Percentiles rank a stretch among this genome's conserved stretches.
phyloP scores from a whole-genome alignment of 1,140 invertebrate species.

The Solen grandis region DNA sequence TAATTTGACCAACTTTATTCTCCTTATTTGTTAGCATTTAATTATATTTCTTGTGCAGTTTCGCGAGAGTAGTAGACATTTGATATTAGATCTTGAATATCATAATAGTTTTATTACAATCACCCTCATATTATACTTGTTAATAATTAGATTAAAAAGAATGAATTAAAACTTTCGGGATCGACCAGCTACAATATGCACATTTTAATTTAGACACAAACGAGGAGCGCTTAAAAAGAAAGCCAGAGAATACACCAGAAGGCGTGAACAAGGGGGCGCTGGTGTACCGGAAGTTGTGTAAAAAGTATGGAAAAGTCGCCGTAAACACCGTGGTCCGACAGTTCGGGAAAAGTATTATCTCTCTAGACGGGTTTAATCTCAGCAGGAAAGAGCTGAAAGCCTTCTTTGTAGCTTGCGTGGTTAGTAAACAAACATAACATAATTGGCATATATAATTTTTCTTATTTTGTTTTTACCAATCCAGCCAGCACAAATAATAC shows the following conservation, averaged over 20 bases:
- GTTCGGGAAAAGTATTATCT: conserved; percentile 39
- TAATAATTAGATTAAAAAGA: background rate
- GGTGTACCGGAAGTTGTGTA: conserved; percentile 46
- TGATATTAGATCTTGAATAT: no score
- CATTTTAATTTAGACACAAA: background rate
- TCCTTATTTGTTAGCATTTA: no score
- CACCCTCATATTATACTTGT: background rate
- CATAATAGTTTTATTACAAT: no score
- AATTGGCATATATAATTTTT: no score
- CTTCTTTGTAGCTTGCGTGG: conserved; percentile 56
- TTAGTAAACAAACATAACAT: no score
- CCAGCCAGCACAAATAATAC: no score
- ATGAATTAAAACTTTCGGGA: background rate
- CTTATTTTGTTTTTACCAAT: no score
- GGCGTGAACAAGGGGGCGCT: background rate
- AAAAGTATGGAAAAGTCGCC: conserved; percentile 38
- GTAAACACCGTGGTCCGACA: conserved; percentile 49
- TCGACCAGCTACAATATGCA: background rate
- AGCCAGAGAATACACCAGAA: no score
- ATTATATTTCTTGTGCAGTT: no score
- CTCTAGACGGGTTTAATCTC: conserved; percentile 46
- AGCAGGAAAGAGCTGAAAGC: conserved; percentile 55
- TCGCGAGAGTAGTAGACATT: no score
- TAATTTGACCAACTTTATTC: no score
- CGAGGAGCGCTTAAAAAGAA: background rate